A percentile compares a stretch with the other conserved stretches of the same genome.
These are phyloP conservation scores for Cylindroiulus punctatus DNA, from an alignment of 2,888 invertebrate genomes.

Conservation along the genomic window DNA sequence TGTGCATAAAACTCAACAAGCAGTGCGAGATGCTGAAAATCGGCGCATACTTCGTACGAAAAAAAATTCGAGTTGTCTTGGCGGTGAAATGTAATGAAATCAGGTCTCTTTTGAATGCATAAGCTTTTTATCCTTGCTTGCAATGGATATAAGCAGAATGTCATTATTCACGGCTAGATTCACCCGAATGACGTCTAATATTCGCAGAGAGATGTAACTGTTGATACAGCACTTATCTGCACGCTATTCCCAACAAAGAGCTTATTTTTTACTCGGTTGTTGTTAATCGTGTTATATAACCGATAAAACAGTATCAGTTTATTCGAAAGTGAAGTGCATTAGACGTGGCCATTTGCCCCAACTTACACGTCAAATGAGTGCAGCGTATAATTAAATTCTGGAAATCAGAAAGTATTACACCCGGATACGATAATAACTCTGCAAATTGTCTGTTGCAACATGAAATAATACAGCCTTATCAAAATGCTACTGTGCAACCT, in stretches of 20 bases:
- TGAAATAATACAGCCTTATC: not conserved
- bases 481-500: no score
- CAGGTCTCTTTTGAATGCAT: not conserved
- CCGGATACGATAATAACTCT: slow-evolving; percentile 1
- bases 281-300: not conserved
- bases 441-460: not conserved
- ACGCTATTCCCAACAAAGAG: not conserved
- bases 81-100: not conserved
- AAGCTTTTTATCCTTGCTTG: not conserved
- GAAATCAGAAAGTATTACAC: not conserved
- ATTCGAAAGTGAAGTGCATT: not conserved
- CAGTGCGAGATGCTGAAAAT: no score
- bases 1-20: no score
- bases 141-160: not conserved
- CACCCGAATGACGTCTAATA: not conserved
- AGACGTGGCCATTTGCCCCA: not conserved
- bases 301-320: not conserved
- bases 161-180: not conserved
- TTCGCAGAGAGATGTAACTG: not conserved
- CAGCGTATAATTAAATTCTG: not conserved
- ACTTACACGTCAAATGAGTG: not conserved
- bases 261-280: not conserved
- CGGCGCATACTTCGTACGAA: no score
- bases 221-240: slow-evolving; percentile 14
- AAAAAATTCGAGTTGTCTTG: no score